Evolutionary conservation across 2,797 vertebrate genomes (phyloP), one percentile per base, ranked within the genome.

Genomic region (Phylloscopus collybita): DNA sequence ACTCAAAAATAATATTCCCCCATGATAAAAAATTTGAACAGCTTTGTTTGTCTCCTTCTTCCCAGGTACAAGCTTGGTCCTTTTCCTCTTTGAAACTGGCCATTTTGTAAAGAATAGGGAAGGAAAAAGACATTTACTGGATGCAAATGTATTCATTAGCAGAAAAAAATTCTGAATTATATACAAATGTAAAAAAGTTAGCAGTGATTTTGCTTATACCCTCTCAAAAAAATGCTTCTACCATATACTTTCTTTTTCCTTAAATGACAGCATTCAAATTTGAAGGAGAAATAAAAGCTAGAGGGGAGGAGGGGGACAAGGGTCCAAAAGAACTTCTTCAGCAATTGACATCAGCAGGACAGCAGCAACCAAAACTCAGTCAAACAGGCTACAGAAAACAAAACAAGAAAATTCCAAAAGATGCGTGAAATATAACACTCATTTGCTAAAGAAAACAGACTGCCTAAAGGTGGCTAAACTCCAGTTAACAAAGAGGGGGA

Each of bases 401-500:
- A 90, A 70, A 22, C 32, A 88, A 45, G 16, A 84, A 95, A 91
- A 96, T 65, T 65, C 87, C 66, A 34, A 18, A 49, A 86, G 57
- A 94, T 80, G 13, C 4, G 0, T 88, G 91, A 95, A 96, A 95
- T 91, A 60, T 49, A 93, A 88, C 80, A 90, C 76, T 69, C 62
- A 57, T 84, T 79, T 88, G 66, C 94, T 90, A 92, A 94, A 93
- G 89, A 93, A 95, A 93, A 92, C 74, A 93, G 26, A 59, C 50
- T 60, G 80, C 91, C 75, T 60, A 65, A 80, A 96, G 75, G 66
- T 65, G 23, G 30, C 57, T 91, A 85, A 88, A 95, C 75, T 88
- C 47, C 67, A 80, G 54, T 32, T 92, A 95, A 95, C 92, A 97
- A 96, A 93, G 94, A 86, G 5, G 19, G 47, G 78, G 74, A 94